Evolutionary conservation across 1,140 invertebrate genomes (phyloP).

Genomic region (Ceratina australensis): DNA sequence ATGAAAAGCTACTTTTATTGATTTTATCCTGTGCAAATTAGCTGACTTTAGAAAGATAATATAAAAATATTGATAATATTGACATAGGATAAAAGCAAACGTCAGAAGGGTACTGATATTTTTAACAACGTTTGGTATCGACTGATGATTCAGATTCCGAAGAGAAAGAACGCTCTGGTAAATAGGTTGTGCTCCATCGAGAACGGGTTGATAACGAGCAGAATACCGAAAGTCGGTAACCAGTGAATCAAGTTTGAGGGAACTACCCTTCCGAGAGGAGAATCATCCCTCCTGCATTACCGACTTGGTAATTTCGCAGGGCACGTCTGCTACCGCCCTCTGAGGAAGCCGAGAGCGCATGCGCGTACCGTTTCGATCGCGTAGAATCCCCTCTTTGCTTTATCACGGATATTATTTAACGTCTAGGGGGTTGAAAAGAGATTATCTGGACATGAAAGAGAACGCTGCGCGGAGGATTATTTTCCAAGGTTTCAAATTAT

Average conservation of each 20-base stretch:
- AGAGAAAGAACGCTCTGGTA: not conserved
- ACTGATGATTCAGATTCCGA: not conserved
- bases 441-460: not conserved
- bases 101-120: not conserved
- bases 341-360: constrained; percentile 69
- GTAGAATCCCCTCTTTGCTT: constrained; percentile 45
- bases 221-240: constrained; percentile 41
- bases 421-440: not conserved
- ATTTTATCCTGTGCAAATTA: not conserved
- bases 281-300: constrained; percentile 61
- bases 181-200: not conserved
- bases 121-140: not conserved
- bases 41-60: not conserved
- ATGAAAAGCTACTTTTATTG: too few relatives aligned
- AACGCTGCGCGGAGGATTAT: not conserved
- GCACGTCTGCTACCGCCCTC: constrained; percentile 59
- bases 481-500: not conserved
- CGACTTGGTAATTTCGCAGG: constrained; percentile 41
- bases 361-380: constrained; percentile 72
- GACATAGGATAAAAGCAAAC: not conserved
- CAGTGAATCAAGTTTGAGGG: not conserved
- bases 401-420: constrained; percentile 33
- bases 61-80: not conserved
- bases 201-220: not conserved
- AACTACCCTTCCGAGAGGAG: constrained; percentile 27